A percentile compares a stretch with the other conserved stretches of the same genome.
Conservation (phyloP, 2,113 vertebrate species). For the Channa maculata region DNA sequence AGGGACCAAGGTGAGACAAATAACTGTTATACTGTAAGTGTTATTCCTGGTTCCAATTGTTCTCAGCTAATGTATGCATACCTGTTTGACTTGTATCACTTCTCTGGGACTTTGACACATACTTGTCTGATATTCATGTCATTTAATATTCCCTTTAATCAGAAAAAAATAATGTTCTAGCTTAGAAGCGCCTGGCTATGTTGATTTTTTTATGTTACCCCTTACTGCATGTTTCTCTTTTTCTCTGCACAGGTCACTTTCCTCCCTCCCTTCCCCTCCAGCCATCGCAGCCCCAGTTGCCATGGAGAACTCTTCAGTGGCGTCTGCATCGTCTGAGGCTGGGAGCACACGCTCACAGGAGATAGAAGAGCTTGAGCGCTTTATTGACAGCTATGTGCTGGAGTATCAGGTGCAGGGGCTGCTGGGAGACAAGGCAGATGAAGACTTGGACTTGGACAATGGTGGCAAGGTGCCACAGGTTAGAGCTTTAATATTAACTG, state of each 20-base stretch:
- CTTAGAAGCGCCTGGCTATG: not conserved
- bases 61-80: too few species aligned
- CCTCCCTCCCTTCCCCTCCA: slow-evolving; percentile 42
- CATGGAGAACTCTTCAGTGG: slow-evolving; percentile 98
- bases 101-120: too few species aligned
- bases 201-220: not conserved
- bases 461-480: slow-evolving; percentile 91
- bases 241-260: slow-evolving; percentile 58
- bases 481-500: slow-evolving; percentile 30
- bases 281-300: slow-evolving; percentile 60
- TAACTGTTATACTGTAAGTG: not conserved
- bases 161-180: not conserved
- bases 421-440: slow-evolving; percentile 89
- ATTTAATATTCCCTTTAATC: not conserved
- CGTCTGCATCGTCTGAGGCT: slow-evolving; percentile 94
- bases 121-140: not conserved
- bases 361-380: slow-evolving; percentile 96
- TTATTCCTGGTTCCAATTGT: not conserved
- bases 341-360: slow-evolving; percentile 98
- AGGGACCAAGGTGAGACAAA: slow-evolving; percentile 29
- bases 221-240: slow-evolving; percentile 6
- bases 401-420: slow-evolving; percentile 98
- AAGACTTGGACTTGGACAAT: slow-evolving; percentile 87
- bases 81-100: too few species aligned
- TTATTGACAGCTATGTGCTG: slow-evolving; percentile 97